Percentiles rank a stretch among this genome's conserved stretches.
Evolutionary conservation across 1,140 invertebrate genomes (phyloP).

Genomic region (Euwallacea similis): DNA sequence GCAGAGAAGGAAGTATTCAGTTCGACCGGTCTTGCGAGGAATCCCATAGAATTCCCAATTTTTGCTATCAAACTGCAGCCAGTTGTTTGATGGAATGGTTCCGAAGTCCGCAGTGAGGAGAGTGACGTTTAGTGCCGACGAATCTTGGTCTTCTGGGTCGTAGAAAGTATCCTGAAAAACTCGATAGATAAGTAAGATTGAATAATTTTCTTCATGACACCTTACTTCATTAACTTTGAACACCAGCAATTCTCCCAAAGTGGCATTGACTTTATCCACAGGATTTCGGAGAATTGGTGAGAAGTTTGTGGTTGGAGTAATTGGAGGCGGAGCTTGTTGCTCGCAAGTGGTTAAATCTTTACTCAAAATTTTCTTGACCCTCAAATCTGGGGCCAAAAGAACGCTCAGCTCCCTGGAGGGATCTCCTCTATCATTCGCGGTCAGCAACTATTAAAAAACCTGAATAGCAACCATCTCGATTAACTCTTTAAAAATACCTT

Average conservation of each 20-base stretch:
- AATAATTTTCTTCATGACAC: too few relatives aligned
- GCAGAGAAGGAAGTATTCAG: conserved; percentile 78
- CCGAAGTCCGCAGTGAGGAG: conserved; percentile 72
- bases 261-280: conserved; percentile 80
- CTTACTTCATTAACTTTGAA: conserved; percentile 77
- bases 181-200: not conserved
- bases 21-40: conserved; percentile 70
- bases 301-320: conserved; percentile 65
- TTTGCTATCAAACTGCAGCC: conserved; percentile 86
- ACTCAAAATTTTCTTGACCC: conserved; percentile 64
- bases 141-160: conserved; percentile 81
- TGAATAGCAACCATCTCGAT: not conserved
- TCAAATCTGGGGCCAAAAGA: conserved; percentile 64
- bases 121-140: conserved; percentile 70
- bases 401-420: conserved; percentile 61
- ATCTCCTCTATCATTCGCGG: conserved; percentile 57
- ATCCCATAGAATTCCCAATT: conserved; percentile 90
- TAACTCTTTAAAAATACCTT: conserved; percentile 55
- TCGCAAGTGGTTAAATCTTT: conserved; percentile 67
- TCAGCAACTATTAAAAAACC: conserved; percentile 57
- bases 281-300: conserved; percentile 78
- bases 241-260: conserved; percentile 74
- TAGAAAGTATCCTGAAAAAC: conserved; percentile 78
- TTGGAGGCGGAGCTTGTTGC: conserved; percentile 54
- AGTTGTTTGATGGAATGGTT: conserved; percentile 68